These are phyloP conservation scores for Cyprinella venusta DNA, from an alignment of 2,797 vertebrate species.

Conservation along the genomic window DNA sequence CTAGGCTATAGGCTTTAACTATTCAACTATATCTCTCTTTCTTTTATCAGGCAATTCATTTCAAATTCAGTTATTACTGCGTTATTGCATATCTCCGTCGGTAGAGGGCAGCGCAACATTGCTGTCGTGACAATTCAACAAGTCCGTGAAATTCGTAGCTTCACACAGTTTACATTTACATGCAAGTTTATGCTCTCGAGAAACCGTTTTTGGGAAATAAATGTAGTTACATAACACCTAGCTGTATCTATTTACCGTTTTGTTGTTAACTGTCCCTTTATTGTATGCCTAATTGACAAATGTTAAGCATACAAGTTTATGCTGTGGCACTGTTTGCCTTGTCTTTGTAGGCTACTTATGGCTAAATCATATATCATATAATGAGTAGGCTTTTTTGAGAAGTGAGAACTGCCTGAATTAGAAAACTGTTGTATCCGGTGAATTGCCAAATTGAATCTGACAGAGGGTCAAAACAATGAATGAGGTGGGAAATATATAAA, in stretches of 20 bases:
- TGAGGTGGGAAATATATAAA: not conserved
- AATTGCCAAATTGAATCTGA: not conserved
- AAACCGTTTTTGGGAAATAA: not conserved
- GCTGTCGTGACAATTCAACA: not conserved
- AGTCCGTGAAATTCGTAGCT: not conserved
- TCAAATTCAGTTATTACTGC: not conserved
- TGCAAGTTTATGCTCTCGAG: not conserved
- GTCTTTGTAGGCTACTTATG: not conserved
- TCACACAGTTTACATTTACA: not conserved
- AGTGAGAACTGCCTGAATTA: not conserved
- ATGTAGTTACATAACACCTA: not conserved
- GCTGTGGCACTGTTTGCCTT: not conserved
- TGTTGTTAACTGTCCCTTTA: not conserved
- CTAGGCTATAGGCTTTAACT: too few species aligned
- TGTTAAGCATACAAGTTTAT: not conserved
- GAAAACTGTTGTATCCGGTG: not conserved
- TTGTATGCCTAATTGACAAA: not conserved
- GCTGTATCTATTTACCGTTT: not conserved
- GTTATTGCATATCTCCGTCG: not conserved
- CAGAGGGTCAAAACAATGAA: not conserved
- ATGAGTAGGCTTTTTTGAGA: not conserved
- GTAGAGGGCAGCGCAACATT: conserved; percentile 9
- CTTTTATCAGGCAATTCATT: not conserved
- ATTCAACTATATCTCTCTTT: not conserved
- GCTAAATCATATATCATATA: not conserved